phyloP scores from a whole-genome alignment of 2,113 vertebrate species.

The Noctilio leporinus region DNA sequence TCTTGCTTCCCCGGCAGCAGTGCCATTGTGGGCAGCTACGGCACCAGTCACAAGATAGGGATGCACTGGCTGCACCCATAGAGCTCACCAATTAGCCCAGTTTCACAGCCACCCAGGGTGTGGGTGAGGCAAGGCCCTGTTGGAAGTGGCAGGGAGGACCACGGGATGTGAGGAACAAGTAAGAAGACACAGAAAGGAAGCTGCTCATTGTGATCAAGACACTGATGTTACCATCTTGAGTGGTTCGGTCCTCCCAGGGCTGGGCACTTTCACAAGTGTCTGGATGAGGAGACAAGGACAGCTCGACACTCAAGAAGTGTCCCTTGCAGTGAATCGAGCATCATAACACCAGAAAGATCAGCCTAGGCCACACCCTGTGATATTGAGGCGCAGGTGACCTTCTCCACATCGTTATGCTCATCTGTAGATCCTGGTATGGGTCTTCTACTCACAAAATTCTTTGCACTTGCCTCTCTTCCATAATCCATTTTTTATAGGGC shows the following conservation, averaged over 20 bases:
- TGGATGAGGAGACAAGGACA: not conserved
- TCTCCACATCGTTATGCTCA: not conserved
- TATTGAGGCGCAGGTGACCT: not conserved
- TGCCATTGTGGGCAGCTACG: not conserved
- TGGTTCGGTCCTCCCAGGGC: accelerated
- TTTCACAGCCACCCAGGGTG: not conserved
- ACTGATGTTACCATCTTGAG: not conserved
- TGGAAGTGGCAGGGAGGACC: not conserved
- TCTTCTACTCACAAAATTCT: not conserved
- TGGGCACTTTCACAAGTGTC: not conserved
- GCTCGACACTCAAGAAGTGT: not conserved
- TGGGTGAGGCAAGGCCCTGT: not conserved
- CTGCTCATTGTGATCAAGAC: accelerated
- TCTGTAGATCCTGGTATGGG: not conserved
- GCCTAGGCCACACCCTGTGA: not conserved
- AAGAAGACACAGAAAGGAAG: not conserved
- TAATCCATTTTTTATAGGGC: not conserved
- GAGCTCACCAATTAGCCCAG: not conserved
- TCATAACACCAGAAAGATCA: not conserved
- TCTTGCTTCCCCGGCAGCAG: not conserved
- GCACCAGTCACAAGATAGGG: not conserved
- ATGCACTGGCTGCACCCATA: not conserved
- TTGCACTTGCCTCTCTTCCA: too few species aligned
- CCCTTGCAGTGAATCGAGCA: not conserved
- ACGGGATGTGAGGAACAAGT: not conserved